phyloP scores from a whole-genome alignment of 2,113 vertebrate genomes.

The Myanophis thanlyinensis region DNA sequence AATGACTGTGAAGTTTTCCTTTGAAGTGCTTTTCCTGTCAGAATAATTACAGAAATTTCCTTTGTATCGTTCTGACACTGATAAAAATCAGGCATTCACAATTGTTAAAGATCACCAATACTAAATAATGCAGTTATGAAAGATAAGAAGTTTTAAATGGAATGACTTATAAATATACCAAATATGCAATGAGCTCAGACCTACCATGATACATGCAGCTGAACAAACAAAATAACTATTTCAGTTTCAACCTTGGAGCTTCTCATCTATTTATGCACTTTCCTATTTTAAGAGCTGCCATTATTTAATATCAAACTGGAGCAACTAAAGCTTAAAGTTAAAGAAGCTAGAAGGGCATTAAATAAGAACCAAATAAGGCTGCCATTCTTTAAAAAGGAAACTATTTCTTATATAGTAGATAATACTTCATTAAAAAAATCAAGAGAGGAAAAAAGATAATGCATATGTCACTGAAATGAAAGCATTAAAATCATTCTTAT shows the following conservation, averaged over 20 bases:
- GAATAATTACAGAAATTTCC: not conserved
- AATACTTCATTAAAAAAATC: constrained; percentile 1
- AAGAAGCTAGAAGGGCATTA: constrained; percentile 29
- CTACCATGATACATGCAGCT: constrained; percentile 47
- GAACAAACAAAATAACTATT: constrained; percentile 61
- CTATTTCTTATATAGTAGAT: constrained; percentile 15
- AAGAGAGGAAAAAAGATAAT: not conserved
- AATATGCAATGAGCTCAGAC: constrained; percentile 35
- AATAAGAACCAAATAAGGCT: constrained; percentile 21
- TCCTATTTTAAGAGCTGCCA: constrained; percentile 50
- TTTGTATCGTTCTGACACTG: not conserved
- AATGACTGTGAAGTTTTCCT: not conserved
- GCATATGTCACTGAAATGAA: not conserved
- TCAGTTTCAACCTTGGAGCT: constrained; percentile 31
- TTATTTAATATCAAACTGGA: constrained; percentile 47
- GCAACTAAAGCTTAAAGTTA: constrained; percentile 28
- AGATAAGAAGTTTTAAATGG: constrained; percentile 38
- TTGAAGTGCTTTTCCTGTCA: not conserved
- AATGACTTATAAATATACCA: constrained; percentile 47
- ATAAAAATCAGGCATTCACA: not conserved
- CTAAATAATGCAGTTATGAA: constrained; percentile 43
- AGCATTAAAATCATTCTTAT: not conserved
- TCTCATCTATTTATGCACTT: constrained; percentile 47
- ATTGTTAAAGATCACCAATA: constrained; percentile 15
- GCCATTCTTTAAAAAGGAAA: constrained; percentile 3